Base-by-base conservation (phyloP, 2,113 vertebrate species). In the Oncorhynchus masou region DNA sequence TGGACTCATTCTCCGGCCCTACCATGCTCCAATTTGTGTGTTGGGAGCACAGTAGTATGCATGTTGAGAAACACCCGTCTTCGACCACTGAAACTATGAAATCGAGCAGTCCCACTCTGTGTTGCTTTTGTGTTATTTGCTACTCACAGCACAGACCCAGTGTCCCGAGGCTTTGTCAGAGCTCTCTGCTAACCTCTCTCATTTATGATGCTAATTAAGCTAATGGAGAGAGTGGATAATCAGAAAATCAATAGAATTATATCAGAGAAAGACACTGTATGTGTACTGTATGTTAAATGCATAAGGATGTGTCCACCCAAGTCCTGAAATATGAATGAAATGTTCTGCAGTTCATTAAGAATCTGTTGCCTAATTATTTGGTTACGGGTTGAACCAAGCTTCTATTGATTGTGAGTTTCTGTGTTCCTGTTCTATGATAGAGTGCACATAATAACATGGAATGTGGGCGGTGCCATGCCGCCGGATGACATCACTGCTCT, bases 371-470 rank as follows among this genome's bases (percentile, higher is more conserved):
- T 11, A 64, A 64, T 64, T 25, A n/a, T 64, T n/a, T 24, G 39
- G 9, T 60, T 60, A n/a, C n/a, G 4, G 8, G 22, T 64, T 64
- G 51, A 54, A 54, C 59, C 9, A 62, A 20, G 20, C 54, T 5
- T 5, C 12, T 48, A 29, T 20, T 57, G 54, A 57, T 62, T 62
- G 19, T 24, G n/a, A 62, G n/a, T 8, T 62, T 19, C 54, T 57
- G 20, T 57, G 54, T 57, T 62, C 74, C 54, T 3, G 34, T 84
- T 79, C 84, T 71, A 81, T 77, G 29, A 60, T 92, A 99, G 97
- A 91, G 90, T 98, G 88, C 97, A 97, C 68, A 93, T 99, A 81
- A 93, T 98, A 87, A 98, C 97, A 6, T 99, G 97, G 97, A 99
- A 99, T 0, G 97, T 99, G 76, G 97, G 97, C 71, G 96, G 95